Evolutionary conservation across 1,140 invertebrate species (phyloP).

Genomic region (Dendrolimus punctatus): DNA sequence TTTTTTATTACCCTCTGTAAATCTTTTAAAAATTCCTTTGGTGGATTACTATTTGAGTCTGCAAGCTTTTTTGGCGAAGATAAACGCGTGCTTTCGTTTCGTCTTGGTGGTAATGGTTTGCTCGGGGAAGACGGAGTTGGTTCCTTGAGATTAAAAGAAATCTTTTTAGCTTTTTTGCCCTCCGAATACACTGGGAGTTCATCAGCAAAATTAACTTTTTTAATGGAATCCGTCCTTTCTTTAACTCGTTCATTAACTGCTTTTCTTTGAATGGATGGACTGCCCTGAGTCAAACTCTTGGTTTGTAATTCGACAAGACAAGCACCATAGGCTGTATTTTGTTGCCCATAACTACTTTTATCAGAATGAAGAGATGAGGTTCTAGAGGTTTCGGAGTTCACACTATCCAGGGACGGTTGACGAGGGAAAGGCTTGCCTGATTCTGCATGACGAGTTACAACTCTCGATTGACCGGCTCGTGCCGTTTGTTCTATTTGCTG

Average conservation of each 20-base stretch:
- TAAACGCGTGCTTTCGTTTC: slow-evolving; percentile 80
- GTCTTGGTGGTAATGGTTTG: slow-evolving; percentile 78
- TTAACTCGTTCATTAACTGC: slow-evolving; percentile 29
- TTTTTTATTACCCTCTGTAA: slow-evolving; percentile 93
- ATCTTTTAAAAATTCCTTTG: slow-evolving; percentile 88
- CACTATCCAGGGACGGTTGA: slow-evolving; percentile 53
- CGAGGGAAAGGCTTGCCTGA: slow-evolving; percentile 37
- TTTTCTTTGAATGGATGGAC: slow-evolving; percentile 46
- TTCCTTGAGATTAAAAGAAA: slow-evolving; percentile 49
- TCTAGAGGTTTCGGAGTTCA: slow-evolving; percentile 42
- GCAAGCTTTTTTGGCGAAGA: slow-evolving; percentile 83
- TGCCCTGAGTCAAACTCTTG: slow-evolving; percentile 49
- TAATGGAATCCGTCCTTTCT: slow-evolving; percentile 47
- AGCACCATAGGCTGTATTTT: slow-evolving; percentile 46
- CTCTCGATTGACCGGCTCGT: slow-evolving; percentile 32
- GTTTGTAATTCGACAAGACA: slow-evolving; percentile 53
- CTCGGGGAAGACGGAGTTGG: slow-evolving; percentile 49
- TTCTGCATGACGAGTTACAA: slow-evolving; percentile 19
- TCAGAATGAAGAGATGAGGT: slow-evolving; percentile 52
- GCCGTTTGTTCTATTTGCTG: slow-evolving; percentile 49
- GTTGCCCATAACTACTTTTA: slow-evolving; percentile 43
- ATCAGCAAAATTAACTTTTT: slow-evolving; percentile 57
- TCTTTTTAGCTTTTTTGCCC: slow-evolving; percentile 48
- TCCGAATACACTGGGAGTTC: slow-evolving; percentile 40
- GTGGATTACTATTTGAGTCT: slow-evolving; percentile 82